phyloP scores from a whole-genome alignment of 2,888 invertebrate genomes.

The Tetragonula carbonaria region DNA sequence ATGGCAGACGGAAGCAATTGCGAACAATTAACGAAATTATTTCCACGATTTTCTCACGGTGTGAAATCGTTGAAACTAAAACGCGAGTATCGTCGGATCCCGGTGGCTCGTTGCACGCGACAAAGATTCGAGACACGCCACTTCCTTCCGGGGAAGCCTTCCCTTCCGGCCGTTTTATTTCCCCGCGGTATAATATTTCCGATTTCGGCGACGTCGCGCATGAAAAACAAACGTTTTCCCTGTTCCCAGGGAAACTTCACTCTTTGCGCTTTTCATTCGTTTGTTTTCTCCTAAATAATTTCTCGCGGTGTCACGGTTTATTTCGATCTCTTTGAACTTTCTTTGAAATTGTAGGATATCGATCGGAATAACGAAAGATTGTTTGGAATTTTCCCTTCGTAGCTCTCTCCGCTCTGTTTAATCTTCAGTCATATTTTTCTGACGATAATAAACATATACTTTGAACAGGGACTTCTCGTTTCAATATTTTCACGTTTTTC shows the following conservation, averaged over 20 bases:
- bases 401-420: no score
- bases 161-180: slow-evolving; percentile 15
- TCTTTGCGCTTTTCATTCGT: no score
- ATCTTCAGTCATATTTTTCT: no score
- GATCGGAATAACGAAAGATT: no score
- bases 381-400: no score
- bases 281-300: no score
- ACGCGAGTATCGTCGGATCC: not conserved
- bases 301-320: no score
- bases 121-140: not conserved
- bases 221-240: slow-evolving; percentile 6
- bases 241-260: not conserved
- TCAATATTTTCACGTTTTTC: no score
- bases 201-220: slow-evolving; percentile 18
- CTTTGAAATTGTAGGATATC: no score
- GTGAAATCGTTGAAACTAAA: not conserved
- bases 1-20: not conserved
- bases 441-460: no score
- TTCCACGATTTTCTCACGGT: not conserved
- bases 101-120: not conserved
- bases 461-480: no score
- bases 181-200: slow-evolving; percentile 35
- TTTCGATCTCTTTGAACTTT: no score
- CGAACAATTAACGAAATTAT: not conserved
- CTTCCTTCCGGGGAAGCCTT: not conserved